Evolutionary conservation across 2,113 vertebrate species (phyloP), one percentile per base, ranked within the genome.

Genomic region (Thalassoma bifasciatum): DNA sequence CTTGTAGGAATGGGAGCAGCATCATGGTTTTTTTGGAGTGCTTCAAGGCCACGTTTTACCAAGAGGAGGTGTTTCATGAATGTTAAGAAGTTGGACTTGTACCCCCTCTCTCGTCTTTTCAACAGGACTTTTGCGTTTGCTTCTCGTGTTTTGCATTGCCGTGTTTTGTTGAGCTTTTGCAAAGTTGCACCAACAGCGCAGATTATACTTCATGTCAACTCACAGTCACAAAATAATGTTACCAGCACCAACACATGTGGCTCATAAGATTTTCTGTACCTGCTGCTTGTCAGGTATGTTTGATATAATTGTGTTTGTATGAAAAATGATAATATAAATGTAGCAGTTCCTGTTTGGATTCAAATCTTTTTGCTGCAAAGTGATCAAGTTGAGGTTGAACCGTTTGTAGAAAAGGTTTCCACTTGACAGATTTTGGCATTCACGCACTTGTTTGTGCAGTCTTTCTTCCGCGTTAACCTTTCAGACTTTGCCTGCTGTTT

Each of bases 201-300:
- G 34, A 68, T n/a, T n/a, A n/a, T n/a, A 59, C 16, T 57, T 49
- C 1, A 17, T 38, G n/a, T 49, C 47, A 59, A 38, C 8, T 37
- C 21, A 42, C 26, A 26, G 36, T 71, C 13, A 24, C 1, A 6
- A 21, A 46, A 57, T 22, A 11, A 46, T 14, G 14, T 7, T 19
- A 66, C 65, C 65, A 68, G 66, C 75, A 82, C 75, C 83, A 83
- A 70, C 50, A 47, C 34, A 47, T 77, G 24, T 50, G 65, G 30
- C 22, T 74, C 54, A 37, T 13, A 36, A 34, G n/a, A 52, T 17
- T 72, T 24, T 54, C 46, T 70, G 37, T 53, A 38, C 11, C 16
- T 49, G 0, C 42, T 57, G 16, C 10, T 68, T 60, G 56, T 14
- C 7, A 10, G 19, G 13, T 22, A 36, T 8, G 14, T 60, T 60